Evolutionary conservation across 2,797 vertebrate species (phyloP), one percentile per base, ranked within the genome.

Genomic region (Euphonia xanthogaster): DNA sequence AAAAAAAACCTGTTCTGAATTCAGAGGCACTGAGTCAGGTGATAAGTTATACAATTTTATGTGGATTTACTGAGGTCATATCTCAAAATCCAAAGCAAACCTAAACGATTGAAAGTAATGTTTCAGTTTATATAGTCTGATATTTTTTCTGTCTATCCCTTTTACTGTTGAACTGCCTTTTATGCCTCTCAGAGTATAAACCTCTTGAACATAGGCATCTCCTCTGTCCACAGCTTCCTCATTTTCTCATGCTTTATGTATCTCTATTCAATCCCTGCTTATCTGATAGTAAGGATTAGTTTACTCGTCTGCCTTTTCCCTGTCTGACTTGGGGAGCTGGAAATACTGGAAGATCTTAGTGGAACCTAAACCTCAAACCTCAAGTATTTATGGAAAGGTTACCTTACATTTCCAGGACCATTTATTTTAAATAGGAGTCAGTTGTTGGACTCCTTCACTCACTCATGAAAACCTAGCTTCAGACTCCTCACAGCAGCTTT

Each of bases 391-490:
- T 81, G 62, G 83, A 79, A 94, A 81, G 33, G 86, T 90, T 93
- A 88, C 65, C 87, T 90, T 81, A 73, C 42, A 50, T 94, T 91
- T 95, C 91, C 79, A 94, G 66, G 47, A 88, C 66, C 54, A 66
- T 10, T 96, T 79, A 81, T 92, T 95, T 94, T 95, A 68, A 86
- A 54, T 47, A 79, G 76, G 53, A 96, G 70, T 84, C 91, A 84
- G n/a, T 81, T 88, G 74, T 45, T 83, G 83, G 88, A 50, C 62
- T 94, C 51, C 63, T 60, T 94, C 47, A 81, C 40, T 63, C 45
- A 19, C 73, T 88, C 58, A 23, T 84, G 79, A 96, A 94, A 96
- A 90, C 78, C 55, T 76, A 47, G 75, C 67, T 96, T 85, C 55
- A 54, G 80, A 74, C 72, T 91, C 63, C 71, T 76, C 82, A 84